These are phyloP conservation scores for Araneus ventricosus DNA, from an alignment of 1,140 invertebrate genomes.

Conservation along the genomic window DNA sequence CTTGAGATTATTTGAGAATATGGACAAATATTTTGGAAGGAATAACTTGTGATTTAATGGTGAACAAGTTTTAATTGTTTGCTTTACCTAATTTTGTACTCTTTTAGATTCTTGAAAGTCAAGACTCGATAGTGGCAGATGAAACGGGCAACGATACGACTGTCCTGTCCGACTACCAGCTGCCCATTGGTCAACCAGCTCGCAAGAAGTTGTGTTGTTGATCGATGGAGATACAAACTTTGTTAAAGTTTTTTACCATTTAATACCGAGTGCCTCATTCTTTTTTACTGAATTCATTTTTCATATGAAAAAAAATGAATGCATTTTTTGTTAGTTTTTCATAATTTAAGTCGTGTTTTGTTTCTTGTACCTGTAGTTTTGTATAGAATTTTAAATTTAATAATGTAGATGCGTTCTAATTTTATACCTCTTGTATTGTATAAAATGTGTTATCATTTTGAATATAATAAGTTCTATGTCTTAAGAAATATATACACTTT, in stretches of 20 bases:
- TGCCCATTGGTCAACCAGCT: slow-evolving; percentile 57
- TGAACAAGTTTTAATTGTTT: too few species aligned
- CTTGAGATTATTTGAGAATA: too few species aligned
- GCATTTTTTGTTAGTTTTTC: neutral
- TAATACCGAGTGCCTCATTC: slow-evolving; percentile 33
- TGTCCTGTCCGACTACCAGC: slow-evolving; percentile 30
- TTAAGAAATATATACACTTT: too few species aligned
- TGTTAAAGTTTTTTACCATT: neutral
- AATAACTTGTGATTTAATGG: too few species aligned
- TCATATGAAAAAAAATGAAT: neutral
- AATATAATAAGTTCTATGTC: too few species aligned
- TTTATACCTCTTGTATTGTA: neutral
- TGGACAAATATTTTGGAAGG: too few species aligned
- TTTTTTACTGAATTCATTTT: slow-evolving; percentile 6
- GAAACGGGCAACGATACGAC: slow-evolving; percentile 55
- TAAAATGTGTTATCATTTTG: too few species aligned
- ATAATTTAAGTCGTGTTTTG: slow-evolving; percentile 25
- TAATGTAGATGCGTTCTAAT: neutral
- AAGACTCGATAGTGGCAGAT: slow-evolving; percentile 67
- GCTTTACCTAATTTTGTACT: neutral
- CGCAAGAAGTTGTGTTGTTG: slow-evolving; percentile 52
- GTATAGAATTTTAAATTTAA: slow-evolving; percentile 4
- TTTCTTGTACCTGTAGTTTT: neutral
- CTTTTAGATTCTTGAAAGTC: slow-evolving; percentile 69
- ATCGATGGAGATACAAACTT: neutral